phyloP scores from a whole-genome alignment of 1,140 invertebrate genomes.

The Bombus sylvicola region DNA sequence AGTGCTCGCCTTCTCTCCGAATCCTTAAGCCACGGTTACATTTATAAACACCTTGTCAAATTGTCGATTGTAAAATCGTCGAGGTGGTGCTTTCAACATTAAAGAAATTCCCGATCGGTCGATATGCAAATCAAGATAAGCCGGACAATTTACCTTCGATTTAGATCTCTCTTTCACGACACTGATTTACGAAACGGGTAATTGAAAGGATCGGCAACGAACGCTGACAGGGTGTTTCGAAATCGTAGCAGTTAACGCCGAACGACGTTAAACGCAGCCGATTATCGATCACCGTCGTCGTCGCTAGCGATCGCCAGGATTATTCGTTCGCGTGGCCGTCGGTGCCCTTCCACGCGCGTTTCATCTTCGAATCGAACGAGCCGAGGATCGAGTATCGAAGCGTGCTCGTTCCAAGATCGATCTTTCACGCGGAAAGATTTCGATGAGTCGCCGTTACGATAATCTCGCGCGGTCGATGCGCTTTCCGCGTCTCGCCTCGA shows the following conservation, averaged over 20 bases:
- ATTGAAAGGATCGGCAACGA: not conserved
- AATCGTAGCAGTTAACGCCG: slow-evolving; percentile 14
- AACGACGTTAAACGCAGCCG: slow-evolving; percentile 26
- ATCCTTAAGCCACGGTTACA: not conserved
- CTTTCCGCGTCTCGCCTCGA: slow-evolving; percentile 27
- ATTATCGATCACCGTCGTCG: slow-evolving; percentile 57
- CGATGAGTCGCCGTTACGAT: slow-evolving; percentile 56
- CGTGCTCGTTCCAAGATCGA: slow-evolving; percentile 31
- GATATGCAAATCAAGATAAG: not conserved
- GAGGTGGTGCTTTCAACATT: not conserved
- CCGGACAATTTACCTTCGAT: not conserved
- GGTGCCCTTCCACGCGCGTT: slow-evolving; percentile 19
- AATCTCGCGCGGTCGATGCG: slow-evolving; percentile 40
- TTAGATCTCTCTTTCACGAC: not conserved
- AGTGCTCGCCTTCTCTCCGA: not conserved
- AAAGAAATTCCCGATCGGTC: not conserved
- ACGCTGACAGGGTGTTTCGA: slow-evolving; percentile 2
- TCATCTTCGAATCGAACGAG: slow-evolving; percentile 53
- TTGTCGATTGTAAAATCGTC: not conserved
- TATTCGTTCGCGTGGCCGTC: slow-evolving; percentile 28
- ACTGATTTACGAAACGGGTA: not conserved
- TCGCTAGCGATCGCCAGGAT: slow-evolving; percentile 34
- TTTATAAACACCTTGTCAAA: slow-evolving; percentile 2
- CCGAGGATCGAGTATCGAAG: not conserved
- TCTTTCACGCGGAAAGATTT: slow-evolving; percentile 55